Conservation (phyloP, 2,888 invertebrate species). For the Phyto melanocephala region DNA sequence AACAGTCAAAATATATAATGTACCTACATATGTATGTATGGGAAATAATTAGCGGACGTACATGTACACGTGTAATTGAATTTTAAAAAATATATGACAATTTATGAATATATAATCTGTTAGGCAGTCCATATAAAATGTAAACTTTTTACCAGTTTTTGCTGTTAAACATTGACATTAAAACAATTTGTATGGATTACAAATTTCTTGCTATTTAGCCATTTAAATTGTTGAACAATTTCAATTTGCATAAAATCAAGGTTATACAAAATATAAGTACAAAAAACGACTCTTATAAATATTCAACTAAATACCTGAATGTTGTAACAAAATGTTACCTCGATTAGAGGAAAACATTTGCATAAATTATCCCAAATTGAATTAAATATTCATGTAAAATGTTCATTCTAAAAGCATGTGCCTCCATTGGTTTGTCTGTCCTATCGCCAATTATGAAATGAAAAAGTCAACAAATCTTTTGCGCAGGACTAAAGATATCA, state of each 20-base stretch:
- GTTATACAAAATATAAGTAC: slow-evolving; percentile 41
- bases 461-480: slow-evolving; percentile 54
- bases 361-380: slow-evolving; percentile 78
- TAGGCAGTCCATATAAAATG: no score
- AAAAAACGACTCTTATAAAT: background rate
- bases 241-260: slow-evolving; percentile 61
- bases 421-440: slow-evolving; percentile 7
- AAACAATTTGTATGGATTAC: slow-evolving; percentile 2
- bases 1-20: no score
- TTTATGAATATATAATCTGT: no score
- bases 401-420: slow-evolving; percentile 39
- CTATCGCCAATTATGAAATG: slow-evolving; percentile 4
- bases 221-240: slow-evolving; percentile 47
- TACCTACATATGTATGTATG: no score
- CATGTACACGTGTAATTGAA: no score
- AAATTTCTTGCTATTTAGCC: slow-evolving; percentile 45
- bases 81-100: no score
- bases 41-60: no score
- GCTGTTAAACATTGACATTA: background rate
- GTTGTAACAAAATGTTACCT: slow-evolving; percentile 70
- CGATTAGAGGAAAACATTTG: slow-evolving; percentile 77
- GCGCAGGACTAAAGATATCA: slow-evolving; percentile 56
- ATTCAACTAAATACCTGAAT: slow-evolving; percentile 60
- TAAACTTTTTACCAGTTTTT: background rate
- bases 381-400: slow-evolving; percentile 78